Evolutionary conservation across 2,113 vertebrate species (phyloP), one percentile per base, ranked within the genome.

Genomic region (Ondatra zibethicus): DNA sequence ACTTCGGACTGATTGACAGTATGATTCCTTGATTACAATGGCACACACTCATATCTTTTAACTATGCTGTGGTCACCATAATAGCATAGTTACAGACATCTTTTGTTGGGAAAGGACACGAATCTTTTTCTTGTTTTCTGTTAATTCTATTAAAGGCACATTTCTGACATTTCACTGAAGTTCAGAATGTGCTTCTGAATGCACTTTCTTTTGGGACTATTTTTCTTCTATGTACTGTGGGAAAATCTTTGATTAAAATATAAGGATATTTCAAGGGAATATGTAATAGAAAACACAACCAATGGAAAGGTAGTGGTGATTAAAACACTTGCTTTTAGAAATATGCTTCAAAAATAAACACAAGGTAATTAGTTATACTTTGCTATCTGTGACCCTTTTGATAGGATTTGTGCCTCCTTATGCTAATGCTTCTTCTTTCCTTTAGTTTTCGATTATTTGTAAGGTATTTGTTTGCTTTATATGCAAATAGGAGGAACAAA

Each of bases 161-260:
- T 88, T 76, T 84, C 61, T 92, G 33, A 91, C 58, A 7, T 55
- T 94, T 72, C 33, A 58, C 52, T 87, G 86, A 27, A 91, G 86
- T 87, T 73, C 12, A 42, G 6, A 73, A 2, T 75, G 8, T 33
- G 17, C 2, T 93, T 94, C 25, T 81, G 12, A 73, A 3, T 66
- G 11, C n/a, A 4, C 3, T 93, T 91, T 27, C 31, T 66, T 61
- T 87, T 63, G 86, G n/a, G 31, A 50, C 10, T 25, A 25, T 33
- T 75, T 68, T 58, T n/a, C 63, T 31, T 29, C 23, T 31, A 65
- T 73, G 6, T 8, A 68, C 3, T 73, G 5, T 87, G 0, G 3
- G n/a, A 21, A 84, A 50, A 11, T n/a, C 1, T 23, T 90, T 36
- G 7, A 63, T 45, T 52, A 45, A 39, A 73, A 87, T 73, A 87